phyloP scores from a whole-genome alignment of 2,113 vertebrate genomes.

The Coryphaenoides rupestris region DNA sequence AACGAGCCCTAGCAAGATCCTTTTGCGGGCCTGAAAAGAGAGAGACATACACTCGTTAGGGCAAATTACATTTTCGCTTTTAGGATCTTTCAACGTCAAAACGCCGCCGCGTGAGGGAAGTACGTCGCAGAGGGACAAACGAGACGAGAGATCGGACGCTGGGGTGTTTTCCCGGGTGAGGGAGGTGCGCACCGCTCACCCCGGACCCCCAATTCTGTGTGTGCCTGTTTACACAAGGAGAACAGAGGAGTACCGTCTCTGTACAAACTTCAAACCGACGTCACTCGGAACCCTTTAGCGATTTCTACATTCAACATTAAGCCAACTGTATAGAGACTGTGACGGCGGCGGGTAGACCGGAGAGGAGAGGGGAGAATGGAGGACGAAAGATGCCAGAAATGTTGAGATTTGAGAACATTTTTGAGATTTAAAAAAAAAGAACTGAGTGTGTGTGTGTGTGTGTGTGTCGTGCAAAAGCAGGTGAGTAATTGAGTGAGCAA shows the following conservation, averaged over 20 bases:
- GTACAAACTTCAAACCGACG: constrained; percentile 86
- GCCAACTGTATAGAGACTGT: constrained; percentile 86
- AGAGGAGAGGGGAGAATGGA: not conserved
- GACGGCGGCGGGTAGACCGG: not conserved
- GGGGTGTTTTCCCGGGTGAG: constrained; percentile 72
- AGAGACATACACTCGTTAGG: constrained; percentile 66
- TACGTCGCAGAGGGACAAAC: constrained; percentile 40
- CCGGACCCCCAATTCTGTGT: constrained; percentile 82
- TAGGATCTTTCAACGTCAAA: constrained; percentile 47
- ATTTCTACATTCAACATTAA: constrained; percentile 91
- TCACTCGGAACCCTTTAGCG: constrained; percentile 95
- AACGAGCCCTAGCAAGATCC: constrained; percentile 99
- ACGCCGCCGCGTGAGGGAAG: constrained; percentile 48
- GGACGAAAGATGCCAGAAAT: not conserved
- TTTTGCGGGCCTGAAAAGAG: constrained; percentile 94
- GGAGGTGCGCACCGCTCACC: constrained; percentile 73
- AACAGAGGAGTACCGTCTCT: constrained; percentile 64
- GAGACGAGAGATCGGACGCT: constrained; percentile 14
- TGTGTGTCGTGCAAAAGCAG: not conserved
- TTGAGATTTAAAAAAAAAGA: not conserved
- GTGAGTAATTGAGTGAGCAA: not conserved
- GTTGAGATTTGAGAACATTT: no score
- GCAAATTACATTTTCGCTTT: constrained; percentile 42
- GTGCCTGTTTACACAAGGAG: constrained; percentile 95
- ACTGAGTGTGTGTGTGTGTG: not conserved